Conservation (phyloP, 2,113 vertebrate species). For the Gymnorhina tibicen region DNA sequence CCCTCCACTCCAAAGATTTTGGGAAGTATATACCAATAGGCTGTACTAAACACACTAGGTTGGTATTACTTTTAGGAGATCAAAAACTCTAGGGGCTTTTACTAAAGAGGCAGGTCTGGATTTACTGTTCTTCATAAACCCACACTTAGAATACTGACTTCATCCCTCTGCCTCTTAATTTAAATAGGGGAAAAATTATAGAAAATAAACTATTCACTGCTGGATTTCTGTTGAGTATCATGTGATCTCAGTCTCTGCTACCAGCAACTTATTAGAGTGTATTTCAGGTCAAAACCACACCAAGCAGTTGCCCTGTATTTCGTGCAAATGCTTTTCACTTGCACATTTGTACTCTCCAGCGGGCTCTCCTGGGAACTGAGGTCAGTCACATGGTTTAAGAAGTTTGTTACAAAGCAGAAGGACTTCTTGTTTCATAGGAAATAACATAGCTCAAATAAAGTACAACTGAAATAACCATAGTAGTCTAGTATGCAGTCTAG, state of each 20-base stretch:
- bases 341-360: not conserved
- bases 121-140: not conserved
- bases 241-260: not conserved
- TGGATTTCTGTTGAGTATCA: not conserved
- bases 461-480: not conserved
- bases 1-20: not conserved
- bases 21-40: not conserved
- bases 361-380: not conserved
- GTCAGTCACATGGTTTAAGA: not conserved
- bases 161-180: not conserved
- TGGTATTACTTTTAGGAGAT: not conserved
- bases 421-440: not conserved
- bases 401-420: not conserved
- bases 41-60: not conserved
- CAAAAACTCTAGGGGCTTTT: not conserved
- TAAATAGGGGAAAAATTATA: not conserved
- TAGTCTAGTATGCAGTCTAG: not conserved
- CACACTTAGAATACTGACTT: not conserved
- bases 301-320: not conserved
- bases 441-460: not conserved
- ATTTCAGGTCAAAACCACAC: not conserved
- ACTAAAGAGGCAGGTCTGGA: not conserved
- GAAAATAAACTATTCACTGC: not conserved
- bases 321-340: slow-evolving; percentile 2
- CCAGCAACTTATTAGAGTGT: not conserved